Evolutionary conservation across 1,140 invertebrate species (phyloP).

Genomic region (Tetraneura akinire): DNA sequence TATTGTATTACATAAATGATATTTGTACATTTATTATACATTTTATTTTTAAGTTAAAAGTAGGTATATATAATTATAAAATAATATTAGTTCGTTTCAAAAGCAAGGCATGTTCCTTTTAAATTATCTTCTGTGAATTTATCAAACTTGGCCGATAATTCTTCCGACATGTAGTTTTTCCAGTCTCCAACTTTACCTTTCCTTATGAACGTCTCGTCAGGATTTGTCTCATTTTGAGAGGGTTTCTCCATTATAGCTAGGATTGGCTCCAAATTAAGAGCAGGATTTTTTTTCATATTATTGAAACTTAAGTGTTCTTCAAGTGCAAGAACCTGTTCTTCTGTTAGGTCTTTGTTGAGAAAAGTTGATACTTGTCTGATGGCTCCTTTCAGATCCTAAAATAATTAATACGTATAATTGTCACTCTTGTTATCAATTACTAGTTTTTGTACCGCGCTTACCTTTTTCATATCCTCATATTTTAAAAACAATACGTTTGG

Average conservation of each 20-base stretch:
- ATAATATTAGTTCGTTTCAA: constrained; percentile 59
- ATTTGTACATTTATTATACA: too few relatives aligned
- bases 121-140: constrained; percentile 71
- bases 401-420: too few relatives aligned
- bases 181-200: constrained; percentile 80
- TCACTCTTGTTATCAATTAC: too few relatives aligned
- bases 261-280: constrained; percentile 66
- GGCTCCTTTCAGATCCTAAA: constrained; percentile 57
- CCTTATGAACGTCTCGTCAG: constrained; percentile 70
- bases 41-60: constrained; percentile 17
- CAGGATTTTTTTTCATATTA: constrained; percentile 72
- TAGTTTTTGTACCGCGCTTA: constrained; percentile 26
- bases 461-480: constrained; percentile 62
- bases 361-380: constrained; percentile 74
- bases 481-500: constrained; percentile 62
- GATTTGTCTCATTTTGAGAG: constrained; percentile 60
- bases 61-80: neutral
- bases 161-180: constrained; percentile 77
- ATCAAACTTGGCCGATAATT: constrained; percentile 71
- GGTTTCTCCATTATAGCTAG: constrained; percentile 62
- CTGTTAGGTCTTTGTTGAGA: constrained; percentile 63
- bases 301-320: constrained; percentile 65
- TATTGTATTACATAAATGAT: neutral
- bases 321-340: constrained; percentile 63
- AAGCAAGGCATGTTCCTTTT: constrained; percentile 66